Evolutionary conservation across 1,140 invertebrate species (phyloP).

Genomic region (Fopius arisanus): DNA sequence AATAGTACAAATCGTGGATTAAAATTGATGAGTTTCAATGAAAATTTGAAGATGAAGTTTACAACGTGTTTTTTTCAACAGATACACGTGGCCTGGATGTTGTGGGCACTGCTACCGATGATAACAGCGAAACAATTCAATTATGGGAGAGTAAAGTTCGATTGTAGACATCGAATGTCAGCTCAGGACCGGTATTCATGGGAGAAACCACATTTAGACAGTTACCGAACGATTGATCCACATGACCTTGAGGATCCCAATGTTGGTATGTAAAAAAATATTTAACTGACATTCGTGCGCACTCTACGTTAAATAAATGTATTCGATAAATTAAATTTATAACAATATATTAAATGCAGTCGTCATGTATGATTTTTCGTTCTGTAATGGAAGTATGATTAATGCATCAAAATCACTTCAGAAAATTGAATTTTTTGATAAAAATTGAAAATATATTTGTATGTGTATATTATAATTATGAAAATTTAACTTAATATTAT

Average conservation of each 20-base stretch:
- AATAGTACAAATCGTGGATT: slow-evolving; percentile 1
- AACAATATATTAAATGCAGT: no score
- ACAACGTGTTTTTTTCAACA: slow-evolving; percentile 19
- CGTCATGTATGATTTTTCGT: no score
- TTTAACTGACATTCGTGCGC: no score
- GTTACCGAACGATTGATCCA: slow-evolving; percentile 32
- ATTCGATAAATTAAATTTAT: no score
- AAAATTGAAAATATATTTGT: no score
- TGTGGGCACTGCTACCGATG: not conserved
- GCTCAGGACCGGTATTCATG: slow-evolving; percentile 22
- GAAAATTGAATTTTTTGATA: no score
- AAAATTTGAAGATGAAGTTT: not conserved
- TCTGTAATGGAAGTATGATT: no score
- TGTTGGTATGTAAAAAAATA: slow-evolving; percentile 31
- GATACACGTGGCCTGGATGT: slow-evolving; percentile 22
- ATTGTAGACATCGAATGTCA: slow-evolving; percentile 17
- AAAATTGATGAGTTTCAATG: not conserved
- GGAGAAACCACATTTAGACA: slow-evolving; percentile 18
- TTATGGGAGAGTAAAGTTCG: slow-evolving; percentile 9
- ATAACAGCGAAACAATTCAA: not conserved
- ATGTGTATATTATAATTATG: no score
- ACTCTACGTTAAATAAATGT: no score
- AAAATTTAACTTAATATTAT: no score
- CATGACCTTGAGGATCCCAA: slow-evolving; percentile 26
- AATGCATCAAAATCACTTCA: no score